Percentiles rank a stretch among this genome's conserved stretches.
phyloP scores from a whole-genome alignment of 2,797 vertebrate genomes.

The Buphagus erythrorhynchus region DNA sequence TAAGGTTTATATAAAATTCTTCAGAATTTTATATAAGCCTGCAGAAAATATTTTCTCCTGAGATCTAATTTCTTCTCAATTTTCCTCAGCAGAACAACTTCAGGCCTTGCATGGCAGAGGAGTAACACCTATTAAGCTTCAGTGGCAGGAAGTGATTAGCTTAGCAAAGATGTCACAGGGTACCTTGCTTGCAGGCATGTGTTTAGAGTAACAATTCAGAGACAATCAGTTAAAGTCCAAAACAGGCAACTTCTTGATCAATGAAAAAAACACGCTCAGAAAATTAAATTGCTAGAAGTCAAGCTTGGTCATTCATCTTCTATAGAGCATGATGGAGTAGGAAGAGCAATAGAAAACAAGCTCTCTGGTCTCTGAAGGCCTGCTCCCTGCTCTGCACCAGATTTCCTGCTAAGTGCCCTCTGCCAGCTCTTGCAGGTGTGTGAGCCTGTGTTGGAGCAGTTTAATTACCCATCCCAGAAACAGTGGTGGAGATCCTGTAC shows the following conservation, averaged over 20 bases:
- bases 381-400: accelerated
- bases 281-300: slow-evolving; percentile 32
- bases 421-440: neutral
- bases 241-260: neutral
- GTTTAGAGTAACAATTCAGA: neutral
- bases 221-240: neutral
- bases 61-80: neutral
- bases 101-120: neutral
- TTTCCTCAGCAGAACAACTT: neutral
- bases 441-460: neutral
- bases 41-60: neutral
- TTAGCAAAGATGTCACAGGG: neutral
- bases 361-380: neutral
- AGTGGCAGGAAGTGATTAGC: neutral
- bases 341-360: neutral
- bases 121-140: neutral
- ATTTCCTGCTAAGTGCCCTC: neutral
- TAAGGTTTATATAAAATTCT: neutral
- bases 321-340: neutral
- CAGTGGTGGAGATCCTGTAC: neutral
- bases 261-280: slow-evolving; percentile 3
- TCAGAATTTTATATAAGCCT: neutral
- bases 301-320: neutral
- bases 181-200: neutral
- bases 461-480: neutral